These are phyloP conservation scores for Norana najaformis DNA, from an alignment of 2,888 invertebrate genomes.

Conservation along the genomic window DNA sequence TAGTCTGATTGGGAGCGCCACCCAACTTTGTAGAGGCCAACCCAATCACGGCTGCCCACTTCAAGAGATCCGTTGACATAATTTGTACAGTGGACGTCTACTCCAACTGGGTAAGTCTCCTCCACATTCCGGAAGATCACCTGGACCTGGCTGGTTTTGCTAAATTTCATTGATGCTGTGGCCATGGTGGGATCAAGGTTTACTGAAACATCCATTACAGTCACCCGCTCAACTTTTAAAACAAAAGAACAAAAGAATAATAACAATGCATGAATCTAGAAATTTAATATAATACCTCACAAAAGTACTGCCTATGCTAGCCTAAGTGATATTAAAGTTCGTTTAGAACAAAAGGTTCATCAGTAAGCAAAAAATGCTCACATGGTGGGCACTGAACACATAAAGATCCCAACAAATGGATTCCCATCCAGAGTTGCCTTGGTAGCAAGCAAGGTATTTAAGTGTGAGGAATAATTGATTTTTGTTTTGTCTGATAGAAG, in stretches of 20 bases:
- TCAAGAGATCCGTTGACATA: conserved; percentile 51
- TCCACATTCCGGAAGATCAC: conserved; percentile 57
- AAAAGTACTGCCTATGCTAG: not conserved
- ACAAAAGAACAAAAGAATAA: not conserved
- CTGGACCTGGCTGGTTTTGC: conserved; percentile 44
- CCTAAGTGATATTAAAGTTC: not conserved
- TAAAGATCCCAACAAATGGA: not conserved
- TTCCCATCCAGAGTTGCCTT: not conserved
- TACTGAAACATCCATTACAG: not conserved
- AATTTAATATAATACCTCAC: not conserved
- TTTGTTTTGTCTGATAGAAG: no score
- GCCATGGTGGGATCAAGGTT: not conserved
- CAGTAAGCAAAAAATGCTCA: not conserved
- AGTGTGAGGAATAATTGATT: not conserved
- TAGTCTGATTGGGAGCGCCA: conserved; percentile 55
- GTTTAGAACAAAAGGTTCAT: not conserved
- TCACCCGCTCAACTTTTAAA: not conserved
- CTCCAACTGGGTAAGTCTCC: conserved; percentile 55
- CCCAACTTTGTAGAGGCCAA: conserved; percentile 60
- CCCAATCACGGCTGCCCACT: conserved; percentile 53
- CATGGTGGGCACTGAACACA: not conserved
- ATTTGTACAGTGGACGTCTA: conserved; percentile 54
- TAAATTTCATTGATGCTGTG: not conserved
- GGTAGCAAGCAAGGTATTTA: not conserved
- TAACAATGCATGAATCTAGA: not conserved